Base-by-base conservation (phyloP, 2,888 invertebrate species). In the Autographa pulchrina region DNA sequence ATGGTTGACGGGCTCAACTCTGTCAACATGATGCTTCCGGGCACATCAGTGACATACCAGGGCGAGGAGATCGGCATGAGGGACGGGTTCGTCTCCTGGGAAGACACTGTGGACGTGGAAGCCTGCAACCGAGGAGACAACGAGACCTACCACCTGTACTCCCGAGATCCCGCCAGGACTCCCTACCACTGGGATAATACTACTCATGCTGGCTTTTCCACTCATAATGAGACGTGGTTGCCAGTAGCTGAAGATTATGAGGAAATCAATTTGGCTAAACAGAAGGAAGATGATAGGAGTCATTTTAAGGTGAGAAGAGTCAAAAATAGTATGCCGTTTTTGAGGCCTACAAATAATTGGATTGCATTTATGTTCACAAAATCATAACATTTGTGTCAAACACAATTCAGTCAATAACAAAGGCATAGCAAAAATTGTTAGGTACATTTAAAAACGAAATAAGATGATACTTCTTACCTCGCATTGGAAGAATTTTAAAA, bases 41-140 rank as follows among this genome's bases (percentile, higher is more conserved):
- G 98, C 48, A 97, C 97, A 0, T 96, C 97, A 0, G 96, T 98
- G n/a, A 97, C 97, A 0, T 98, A 98, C 91, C 98, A 98, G 85
- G 98, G 98, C 0, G 98, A 98, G 85, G 98, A 98, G 89, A 97
- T 98, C 35, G 98, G 97, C 0, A 97, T 98, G 97, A 91, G 92
- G 52, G 96, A 97, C 79, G 96, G 96, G 0, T 90, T 89, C 72
- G 95, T 97, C 67, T 94, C 96, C 75, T 97, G 95, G 92, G 92
- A 96, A 8, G 96, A 97, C 68, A 97, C 97, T 0, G 92, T 96
- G 0, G 97, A 97, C 81, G 96, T 97, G 0, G 93, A 94, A 38
- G 97, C 96, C 0, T 93, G 93, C 72, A 96, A 95, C 74, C 93
- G 96, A 32, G 97, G 97, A 0, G 92, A 94, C 54, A 91, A 93